These are phyloP conservation scores for Thunnus albacares DNA, from an alignment of 2,797 vertebrate genomes.

Conservation along the genomic window DNA sequence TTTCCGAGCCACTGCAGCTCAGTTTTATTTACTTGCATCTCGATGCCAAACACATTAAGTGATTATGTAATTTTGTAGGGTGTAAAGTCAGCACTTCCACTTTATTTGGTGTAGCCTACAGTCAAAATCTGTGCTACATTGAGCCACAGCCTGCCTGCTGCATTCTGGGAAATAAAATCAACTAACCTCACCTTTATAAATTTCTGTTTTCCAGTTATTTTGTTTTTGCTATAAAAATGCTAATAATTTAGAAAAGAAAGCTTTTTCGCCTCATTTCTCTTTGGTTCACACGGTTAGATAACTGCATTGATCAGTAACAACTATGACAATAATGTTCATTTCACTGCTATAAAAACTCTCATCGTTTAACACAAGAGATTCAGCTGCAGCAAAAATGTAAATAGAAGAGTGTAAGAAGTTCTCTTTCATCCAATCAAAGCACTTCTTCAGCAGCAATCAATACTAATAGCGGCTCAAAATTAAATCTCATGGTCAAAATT, in stretches of 20 bases:
- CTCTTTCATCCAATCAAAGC: no score
- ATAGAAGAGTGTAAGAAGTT: no score
- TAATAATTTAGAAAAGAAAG: neutral
- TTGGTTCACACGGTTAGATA: no score
- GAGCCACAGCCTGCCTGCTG: constrained; percentile 2
- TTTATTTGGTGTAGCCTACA: constrained; percentile 16
- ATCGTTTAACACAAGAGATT: no score
- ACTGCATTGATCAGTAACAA: neutral
- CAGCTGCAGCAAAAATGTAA: no score
- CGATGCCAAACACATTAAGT: constrained; percentile 37
- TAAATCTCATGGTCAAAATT: no score
- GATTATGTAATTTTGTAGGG: constrained; percentile 46
- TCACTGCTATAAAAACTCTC: neutral
- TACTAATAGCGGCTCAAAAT: no score
- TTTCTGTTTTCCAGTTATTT: neutral
- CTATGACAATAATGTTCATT: neutral
- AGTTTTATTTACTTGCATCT: constrained; percentile 44
- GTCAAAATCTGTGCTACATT: constrained; percentile 6
- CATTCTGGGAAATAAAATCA: neutral
- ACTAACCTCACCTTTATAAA: neutral
- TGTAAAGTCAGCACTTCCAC: constrained; percentile 50
- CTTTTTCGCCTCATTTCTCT: neutral
- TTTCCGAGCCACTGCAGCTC: constrained; percentile 26
- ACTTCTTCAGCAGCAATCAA: no score
- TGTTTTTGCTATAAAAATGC: neutral